Evolutionary conservation across 53 echinoderm and acorn worm genomes (phyloP).

Genomic region (Hippasteria phrygiana): DNA sequence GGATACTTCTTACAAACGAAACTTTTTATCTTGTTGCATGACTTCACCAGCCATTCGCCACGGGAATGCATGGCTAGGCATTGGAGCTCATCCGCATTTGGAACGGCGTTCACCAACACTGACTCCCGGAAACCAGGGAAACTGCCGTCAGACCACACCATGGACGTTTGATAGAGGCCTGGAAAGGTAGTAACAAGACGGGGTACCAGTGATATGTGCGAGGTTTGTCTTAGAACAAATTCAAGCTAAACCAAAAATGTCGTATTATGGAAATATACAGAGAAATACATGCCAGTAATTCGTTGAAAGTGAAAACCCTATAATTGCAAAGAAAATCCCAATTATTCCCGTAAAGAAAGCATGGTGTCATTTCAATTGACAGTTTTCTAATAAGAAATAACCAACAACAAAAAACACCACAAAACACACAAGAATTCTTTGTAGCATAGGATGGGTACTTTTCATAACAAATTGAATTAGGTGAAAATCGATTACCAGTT

Average conservation of each 20-base stretch:
- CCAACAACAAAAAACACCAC: too few relatives aligned
- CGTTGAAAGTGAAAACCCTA: too few relatives aligned
- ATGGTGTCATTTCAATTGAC: too few relatives aligned
- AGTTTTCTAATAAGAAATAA: too few relatives aligned
- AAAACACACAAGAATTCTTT: too few relatives aligned
- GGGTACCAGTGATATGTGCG: neutral
- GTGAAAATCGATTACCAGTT: too few relatives aligned
- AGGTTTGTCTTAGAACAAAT: neutral
- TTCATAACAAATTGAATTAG: too few relatives aligned
- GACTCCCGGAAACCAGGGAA: neutral
- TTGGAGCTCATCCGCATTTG: neutral
- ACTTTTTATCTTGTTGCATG: neutral
- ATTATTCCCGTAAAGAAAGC: too few relatives aligned
- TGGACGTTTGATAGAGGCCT: neutral
- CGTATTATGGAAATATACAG: too few relatives aligned
- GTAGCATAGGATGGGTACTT: too few relatives aligned
- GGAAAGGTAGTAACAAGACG: neutral
- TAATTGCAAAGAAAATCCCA: too few relatives aligned
- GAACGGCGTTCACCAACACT: neutral
- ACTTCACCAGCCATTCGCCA: neutral
- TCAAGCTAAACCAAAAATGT: neutral
- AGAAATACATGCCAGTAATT: too few relatives aligned
- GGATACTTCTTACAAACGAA: slow-evolving; percentile 41
- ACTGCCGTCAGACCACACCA: slow-evolving; percentile 11
- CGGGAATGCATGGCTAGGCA: neutral